Conservation (phyloP, 92 coral and sea anemone species). For the Blastomussa wellsi region DNA sequence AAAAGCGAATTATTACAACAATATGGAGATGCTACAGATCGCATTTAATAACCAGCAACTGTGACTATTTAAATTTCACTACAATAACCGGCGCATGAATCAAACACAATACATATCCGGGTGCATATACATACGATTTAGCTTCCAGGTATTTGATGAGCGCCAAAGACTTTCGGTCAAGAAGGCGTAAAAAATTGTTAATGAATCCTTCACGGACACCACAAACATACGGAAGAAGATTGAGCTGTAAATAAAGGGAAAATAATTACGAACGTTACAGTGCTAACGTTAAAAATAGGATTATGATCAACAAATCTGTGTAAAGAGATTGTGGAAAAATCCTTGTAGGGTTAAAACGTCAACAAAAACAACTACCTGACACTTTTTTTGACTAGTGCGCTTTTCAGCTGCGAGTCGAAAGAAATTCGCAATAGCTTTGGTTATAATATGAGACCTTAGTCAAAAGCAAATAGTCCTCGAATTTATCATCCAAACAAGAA, state of each 20-base stretch:
- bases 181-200: constrained; percentile 74
- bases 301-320: background rate
- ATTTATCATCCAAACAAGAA: too few relatives aligned
- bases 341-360: background rate
- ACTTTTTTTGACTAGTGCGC: too few relatives aligned
- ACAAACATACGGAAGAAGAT: constrained; percentile 79
- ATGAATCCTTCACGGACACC: constrained; percentile 85
- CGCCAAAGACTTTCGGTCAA: constrained; percentile 91
- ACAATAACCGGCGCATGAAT: background rate
- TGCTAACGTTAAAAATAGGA: background rate
- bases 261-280: background rate
- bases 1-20: background rate
- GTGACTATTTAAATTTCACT: background rate
- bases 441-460: too few relatives aligned
- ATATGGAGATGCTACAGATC: background rate
- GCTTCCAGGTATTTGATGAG: constrained; percentile 96
- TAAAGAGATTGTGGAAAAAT: too few relatives aligned
- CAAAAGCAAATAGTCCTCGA: too few relatives aligned
- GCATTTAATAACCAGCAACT: background rate
- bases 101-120: background rate
- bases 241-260: constrained; percentile 55
- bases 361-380: background rate
- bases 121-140: constrained; percentile 91
- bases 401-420: too few relatives aligned
- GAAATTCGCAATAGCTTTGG: too few relatives aligned